These are phyloP conservation scores for Ictidomys tridecemlineatus DNA, from an alignment of 2,113 vertebrate species.

Conservation along the genomic window DNA sequence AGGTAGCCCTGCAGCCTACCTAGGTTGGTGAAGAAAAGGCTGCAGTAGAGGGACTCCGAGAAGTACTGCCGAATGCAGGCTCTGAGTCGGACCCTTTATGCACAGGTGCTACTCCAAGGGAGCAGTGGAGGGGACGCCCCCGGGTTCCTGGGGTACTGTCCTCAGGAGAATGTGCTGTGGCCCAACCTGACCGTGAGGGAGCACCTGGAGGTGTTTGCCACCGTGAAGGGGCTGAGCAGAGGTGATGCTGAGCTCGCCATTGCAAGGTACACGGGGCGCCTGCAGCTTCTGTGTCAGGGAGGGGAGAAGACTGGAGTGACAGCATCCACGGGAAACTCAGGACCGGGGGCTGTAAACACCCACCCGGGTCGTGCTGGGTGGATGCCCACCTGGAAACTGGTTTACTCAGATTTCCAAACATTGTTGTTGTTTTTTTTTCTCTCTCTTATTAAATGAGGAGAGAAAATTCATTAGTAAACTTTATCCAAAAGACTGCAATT, in stretches of 20 bases:
- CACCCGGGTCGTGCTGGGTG: too few relatives aligned
- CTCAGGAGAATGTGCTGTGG: conserved; percentile 93
- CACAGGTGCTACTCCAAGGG: conserved; percentile 57
- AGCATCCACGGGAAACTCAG: accelerated
- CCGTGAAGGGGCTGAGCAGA: conserved; percentile 91
- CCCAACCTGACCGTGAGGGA: conserved; percentile 91
- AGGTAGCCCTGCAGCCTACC: not conserved
- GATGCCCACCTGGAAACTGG: not conserved
- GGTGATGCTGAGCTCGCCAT: conserved; percentile 85
- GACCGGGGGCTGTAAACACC: accelerated
- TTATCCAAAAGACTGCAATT: not conserved
- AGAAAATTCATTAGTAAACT: not conserved
- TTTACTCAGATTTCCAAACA: not conserved
- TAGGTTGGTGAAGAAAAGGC: not conserved
- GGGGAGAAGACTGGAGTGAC: accelerated
- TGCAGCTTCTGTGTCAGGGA: too few relatives aligned
- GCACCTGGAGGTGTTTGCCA: conserved; percentile 92
- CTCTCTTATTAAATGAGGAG: not conserved
- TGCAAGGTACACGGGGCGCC: conserved; percentile 83
- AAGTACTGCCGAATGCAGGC: accelerated
- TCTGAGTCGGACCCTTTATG: not conserved
- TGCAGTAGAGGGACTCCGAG: too few relatives aligned
- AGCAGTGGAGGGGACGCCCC: not conserved
- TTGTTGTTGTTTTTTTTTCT: not conserved
- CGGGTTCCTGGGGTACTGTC: conserved; percentile 90